Conservation (phyloP, 35 echinoderm and acorn worm genomes). For the Acanthaster planci region DNA sequence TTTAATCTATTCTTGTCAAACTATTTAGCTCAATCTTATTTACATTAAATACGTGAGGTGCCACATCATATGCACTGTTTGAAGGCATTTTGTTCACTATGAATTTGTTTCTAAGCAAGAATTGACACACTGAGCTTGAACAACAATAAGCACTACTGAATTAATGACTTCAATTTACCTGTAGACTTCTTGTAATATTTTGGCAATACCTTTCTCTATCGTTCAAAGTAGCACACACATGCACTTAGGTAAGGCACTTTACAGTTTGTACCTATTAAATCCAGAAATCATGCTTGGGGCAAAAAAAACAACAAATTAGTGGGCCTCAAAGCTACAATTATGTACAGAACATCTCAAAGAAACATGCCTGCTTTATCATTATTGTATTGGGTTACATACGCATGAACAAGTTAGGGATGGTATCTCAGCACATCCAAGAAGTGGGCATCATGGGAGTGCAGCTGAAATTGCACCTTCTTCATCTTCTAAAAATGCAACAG, state of each 20-base stretch:
- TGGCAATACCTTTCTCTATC: constrained; percentile 6
- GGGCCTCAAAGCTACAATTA: not conserved
- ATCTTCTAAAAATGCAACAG: too few species aligned
- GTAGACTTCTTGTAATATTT: not conserved
- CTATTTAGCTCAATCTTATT: not conserved
- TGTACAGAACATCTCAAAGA: constrained; percentile 3
- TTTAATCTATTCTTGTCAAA: not conserved
- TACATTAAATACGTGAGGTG: not conserved
- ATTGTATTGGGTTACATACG: too few species aligned
- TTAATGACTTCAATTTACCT: not conserved
- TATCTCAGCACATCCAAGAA: too few species aligned
- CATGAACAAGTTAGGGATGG: too few species aligned
- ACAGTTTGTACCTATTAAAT: not conserved
- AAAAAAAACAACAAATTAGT: not conserved
- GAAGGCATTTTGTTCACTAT: not conserved
- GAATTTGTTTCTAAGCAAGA: not conserved
- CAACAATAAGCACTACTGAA: too few species aligned
- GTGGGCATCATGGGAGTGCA: too few species aligned
- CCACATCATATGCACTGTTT: not conserved
- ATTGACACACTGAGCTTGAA: too few species aligned
- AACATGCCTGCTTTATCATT: not conserved
- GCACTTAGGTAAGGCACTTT: constrained; percentile 12
- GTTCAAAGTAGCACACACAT: constrained; percentile 22
- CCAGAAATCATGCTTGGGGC: not conserved
- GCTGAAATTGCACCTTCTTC: too few species aligned